A percentile compares a stretch with the other conserved stretches of the same genome.
Conservation (phyloP, 2,113 vertebrate species). For the Mesembrinibis cayennensis region DNA sequence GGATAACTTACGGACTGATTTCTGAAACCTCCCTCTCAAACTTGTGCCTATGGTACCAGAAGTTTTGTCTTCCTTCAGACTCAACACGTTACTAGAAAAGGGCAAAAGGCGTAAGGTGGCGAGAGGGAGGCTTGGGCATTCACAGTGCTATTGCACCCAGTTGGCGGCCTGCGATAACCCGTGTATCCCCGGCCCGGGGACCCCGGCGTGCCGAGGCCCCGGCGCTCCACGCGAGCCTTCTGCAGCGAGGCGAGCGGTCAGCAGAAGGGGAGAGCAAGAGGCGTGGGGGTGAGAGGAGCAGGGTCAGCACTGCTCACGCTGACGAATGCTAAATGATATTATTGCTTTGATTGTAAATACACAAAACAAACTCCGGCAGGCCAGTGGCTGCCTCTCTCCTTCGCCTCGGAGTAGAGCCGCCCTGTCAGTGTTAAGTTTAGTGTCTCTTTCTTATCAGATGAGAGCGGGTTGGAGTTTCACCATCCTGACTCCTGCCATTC, state of each 20-base stretch:
- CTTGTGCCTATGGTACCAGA: rapidly evolving
- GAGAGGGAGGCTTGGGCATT: neutral
- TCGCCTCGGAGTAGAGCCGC: neutral
- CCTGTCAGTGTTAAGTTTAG: neutral
- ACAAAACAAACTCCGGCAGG: neutral
- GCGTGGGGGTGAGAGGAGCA: neutral
- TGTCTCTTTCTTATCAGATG: slow-evolving; percentile 84
- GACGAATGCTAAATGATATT: rapidly evolving
- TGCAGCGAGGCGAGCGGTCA: rapidly evolving
- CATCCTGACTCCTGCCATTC: slow-evolving; percentile 73
- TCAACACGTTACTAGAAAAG: rapidly evolving
- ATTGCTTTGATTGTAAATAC: neutral
- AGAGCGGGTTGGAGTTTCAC: slow-evolving; percentile 84
- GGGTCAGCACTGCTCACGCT: rapidly evolving
- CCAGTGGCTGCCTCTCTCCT: slow-evolving; percentile 68
- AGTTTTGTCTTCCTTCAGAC: neutral
- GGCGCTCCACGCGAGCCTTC: no score
- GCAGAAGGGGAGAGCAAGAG: neutral
- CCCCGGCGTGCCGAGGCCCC: no score
- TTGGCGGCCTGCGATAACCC: rapidly evolving
- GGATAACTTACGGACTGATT: rapidly evolving
- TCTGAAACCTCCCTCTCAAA: neutral
- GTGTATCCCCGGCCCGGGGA: rapidly evolving
- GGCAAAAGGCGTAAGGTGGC: rapidly evolving
- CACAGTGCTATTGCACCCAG: rapidly evolving